Evolutionary conservation across 2,797 vertebrate species (phyloP).

Genomic region (Cephalopachus bancanus): DNA sequence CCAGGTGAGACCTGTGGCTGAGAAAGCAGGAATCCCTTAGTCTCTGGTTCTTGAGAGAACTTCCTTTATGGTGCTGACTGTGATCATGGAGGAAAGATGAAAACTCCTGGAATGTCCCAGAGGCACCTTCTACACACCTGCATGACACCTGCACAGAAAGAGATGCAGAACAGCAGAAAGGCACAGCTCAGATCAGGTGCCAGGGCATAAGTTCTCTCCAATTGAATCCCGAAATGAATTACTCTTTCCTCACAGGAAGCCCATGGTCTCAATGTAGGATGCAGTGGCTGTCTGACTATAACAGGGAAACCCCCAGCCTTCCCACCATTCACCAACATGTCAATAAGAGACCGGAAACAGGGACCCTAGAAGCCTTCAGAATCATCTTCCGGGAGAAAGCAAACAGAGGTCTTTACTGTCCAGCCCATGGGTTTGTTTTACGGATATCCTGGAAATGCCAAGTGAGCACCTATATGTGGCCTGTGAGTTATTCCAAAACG

Average conservation of each 20-base stretch:
- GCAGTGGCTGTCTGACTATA: neutral
- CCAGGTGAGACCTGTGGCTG: neutral
- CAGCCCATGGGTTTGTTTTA: neutral
- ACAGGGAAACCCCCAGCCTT: neutral
- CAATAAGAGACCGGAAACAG: neutral
- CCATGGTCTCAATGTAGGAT: neutral
- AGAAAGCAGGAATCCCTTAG: neutral
- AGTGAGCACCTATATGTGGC: neutral
- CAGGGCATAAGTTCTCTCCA: fast-evolving
- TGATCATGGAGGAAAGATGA: neutral
- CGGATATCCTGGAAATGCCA: neutral
- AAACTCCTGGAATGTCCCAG: neutral
- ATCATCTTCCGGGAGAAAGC: neutral
- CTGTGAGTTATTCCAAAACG: neutral
- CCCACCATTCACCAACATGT: neutral
- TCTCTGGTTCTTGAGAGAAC: neutral
- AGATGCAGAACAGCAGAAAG: neutral
- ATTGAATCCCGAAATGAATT: neutral
- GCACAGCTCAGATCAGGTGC: neutral
- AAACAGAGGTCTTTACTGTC: neutral
- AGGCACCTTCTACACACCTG: neutral
- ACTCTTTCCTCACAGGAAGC: neutral
- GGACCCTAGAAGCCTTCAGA: neutral
- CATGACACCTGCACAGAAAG: neutral
- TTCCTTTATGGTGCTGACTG: too few relatives aligned